Percentiles rank a stretch among this genome's conserved stretches.
These are phyloP conservation scores for Drosophila neonasuta DNA, from an alignment of 2,888 invertebrate species.

Conservation along the genomic window DNA sequence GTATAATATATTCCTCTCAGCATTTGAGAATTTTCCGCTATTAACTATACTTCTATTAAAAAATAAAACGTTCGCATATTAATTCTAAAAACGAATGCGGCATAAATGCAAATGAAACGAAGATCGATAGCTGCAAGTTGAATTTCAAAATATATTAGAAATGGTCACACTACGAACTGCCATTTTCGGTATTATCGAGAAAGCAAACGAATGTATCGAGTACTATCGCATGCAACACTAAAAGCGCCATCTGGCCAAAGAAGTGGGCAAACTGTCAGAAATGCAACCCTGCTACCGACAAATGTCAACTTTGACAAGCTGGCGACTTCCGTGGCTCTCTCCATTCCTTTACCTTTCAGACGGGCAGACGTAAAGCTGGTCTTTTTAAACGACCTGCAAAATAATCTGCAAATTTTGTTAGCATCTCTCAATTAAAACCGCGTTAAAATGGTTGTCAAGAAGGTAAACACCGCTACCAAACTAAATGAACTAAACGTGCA, in stretches of 20 bases:
- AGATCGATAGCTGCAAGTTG: no score
- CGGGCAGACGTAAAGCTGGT: constrained; percentile 81
- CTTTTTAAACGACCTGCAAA: constrained; percentile 74
- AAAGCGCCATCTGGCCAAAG: constrained; percentile 34
- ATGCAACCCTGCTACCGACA: constrained; percentile 56
- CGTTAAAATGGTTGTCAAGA: constrained; percentile 82
- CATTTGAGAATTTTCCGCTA: no score
- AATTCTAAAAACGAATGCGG: no score
- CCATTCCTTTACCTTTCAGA: constrained; percentile 82
- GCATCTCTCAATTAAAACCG: constrained; percentile 78
- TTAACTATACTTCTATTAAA: no score
- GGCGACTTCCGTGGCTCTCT: constrained; percentile 74
- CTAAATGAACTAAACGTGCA: constrained; percentile 24
- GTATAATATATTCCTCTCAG: no score
- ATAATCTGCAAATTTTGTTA: constrained; percentile 80
- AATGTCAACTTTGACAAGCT: constrained; percentile 54
- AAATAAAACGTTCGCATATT: no score
- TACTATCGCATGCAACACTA: constrained; percentile 31
- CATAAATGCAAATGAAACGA: no score
- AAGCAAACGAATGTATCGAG: constrained; percentile 21
- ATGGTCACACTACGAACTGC: background rate
- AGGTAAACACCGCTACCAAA: constrained; percentile 75
- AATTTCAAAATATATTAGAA: no score
- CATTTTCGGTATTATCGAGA: background rate
- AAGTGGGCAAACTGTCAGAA: constrained; percentile 16